Percentiles rank a stretch among this genome's conserved stretches.
Conservation (phyloP, 1,140 invertebrate genomes). For the Apis cerana region DNA sequence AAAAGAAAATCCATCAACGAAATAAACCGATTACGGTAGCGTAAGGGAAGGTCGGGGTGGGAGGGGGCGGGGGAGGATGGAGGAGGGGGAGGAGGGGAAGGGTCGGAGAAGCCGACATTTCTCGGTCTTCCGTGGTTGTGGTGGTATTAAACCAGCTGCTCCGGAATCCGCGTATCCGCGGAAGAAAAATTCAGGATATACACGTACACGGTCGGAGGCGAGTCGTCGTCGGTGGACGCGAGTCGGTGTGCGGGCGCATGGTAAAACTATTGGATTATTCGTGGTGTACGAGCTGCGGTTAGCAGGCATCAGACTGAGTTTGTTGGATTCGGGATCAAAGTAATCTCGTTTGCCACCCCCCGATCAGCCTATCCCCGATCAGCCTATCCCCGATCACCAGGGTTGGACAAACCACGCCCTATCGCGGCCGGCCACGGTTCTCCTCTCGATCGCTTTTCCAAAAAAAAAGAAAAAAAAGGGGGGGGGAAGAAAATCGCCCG, state of each 20-base stretch:
- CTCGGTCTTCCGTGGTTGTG: constrained; percentile 69
- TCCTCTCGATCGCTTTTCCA: neutral
- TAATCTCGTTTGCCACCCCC: constrained; percentile 79
- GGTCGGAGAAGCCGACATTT: constrained; percentile 63
- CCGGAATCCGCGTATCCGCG: constrained; percentile 43
- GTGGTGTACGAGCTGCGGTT: constrained; percentile 72
- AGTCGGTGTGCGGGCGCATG: constrained; percentile 45
- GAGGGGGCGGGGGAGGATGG: neutral
- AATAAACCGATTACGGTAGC: constrained; percentile 2
- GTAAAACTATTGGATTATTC: constrained; percentile 79
- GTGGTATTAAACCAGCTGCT: constrained; percentile 55
- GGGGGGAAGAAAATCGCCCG: neutral
- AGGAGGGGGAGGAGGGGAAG: too few relatives aligned
- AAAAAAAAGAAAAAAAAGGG: too few relatives aligned
- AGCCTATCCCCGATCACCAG: constrained; percentile 76
- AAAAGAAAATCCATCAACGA: constrained; percentile 13
- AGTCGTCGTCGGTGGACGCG: too few relatives aligned
- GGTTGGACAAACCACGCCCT: constrained; percentile 79
- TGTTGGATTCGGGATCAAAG: constrained; percentile 81
- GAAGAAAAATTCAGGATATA: constrained; percentile 42
- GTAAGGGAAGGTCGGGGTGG: constrained; percentile 28
- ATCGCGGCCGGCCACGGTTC: constrained; percentile 1
- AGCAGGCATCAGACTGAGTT: constrained; percentile 78
- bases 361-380: constrained; percentile 80
- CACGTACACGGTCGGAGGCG: neutral